Conservation (phyloP, 2,797 vertebrate genomes). For the Sebastiscus tertius region DNA sequence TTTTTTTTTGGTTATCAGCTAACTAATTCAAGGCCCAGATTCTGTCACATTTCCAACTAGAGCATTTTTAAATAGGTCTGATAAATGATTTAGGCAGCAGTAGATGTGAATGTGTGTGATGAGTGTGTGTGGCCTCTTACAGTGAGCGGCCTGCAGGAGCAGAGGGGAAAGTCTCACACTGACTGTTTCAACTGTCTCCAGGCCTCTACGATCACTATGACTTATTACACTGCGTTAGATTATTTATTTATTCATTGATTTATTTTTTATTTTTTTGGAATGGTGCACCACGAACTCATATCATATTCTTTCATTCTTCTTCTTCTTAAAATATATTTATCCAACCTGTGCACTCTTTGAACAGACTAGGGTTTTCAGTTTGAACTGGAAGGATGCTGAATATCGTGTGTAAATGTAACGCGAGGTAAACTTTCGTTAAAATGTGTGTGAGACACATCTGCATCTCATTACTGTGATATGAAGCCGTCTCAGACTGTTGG, state of each 20-base stretch:
- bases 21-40: neutral
- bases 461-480: neutral
- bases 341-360: neutral
- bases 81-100: slow-evolving; percentile 7
- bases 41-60: neutral
- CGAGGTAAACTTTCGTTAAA: neutral
- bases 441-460: neutral
- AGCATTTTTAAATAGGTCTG: neutral
- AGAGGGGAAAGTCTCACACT: neutral
- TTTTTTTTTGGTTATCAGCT: neutral
- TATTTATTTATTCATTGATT: too few relatives aligned
- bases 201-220: neutral
- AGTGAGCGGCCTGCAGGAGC: slow-evolving; percentile 42
- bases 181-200: neutral
- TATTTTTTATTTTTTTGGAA: neutral
- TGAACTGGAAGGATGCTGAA: neutral
- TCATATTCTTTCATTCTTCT: neutral
- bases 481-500: neutral
- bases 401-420: neutral
- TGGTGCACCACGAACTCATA: neutral
- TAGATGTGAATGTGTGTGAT: neutral
- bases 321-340: too few relatives aligned
- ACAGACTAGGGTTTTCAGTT: neutral
- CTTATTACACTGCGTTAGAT: neutral
- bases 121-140: slow-evolving; percentile 22